Evolutionary conservation across 2,113 vertebrate genomes (phyloP).

Genomic region (Anhinga anhinga): DNA sequence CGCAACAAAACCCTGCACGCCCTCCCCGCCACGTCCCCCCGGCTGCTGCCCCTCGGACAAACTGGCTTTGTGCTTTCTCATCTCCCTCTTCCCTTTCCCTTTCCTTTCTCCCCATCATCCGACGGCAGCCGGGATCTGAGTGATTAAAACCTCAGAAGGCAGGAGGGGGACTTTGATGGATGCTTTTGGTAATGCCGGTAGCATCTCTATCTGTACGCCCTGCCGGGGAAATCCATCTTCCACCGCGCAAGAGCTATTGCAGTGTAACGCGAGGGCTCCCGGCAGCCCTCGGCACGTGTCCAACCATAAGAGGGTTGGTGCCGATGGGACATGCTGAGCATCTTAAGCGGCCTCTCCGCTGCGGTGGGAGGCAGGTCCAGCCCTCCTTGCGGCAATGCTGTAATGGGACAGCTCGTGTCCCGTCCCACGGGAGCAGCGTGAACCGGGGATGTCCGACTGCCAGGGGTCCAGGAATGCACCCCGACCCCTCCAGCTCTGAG

Average conservation of each 20-base stretch:
- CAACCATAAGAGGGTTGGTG: not conserved
- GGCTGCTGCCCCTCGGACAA: not conserved
- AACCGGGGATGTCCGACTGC: not conserved
- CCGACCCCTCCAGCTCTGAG: not conserved
- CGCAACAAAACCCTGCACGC: not conserved
- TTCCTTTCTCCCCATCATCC: not conserved
- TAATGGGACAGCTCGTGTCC: not conserved
- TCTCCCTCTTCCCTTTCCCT: not conserved
- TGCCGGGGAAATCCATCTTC: not conserved
- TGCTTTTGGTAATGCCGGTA: not conserved
- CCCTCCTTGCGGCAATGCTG: fast-evolving
- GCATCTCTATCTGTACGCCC: not conserved
- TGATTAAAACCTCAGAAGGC: not conserved
- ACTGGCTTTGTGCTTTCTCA: not conserved
- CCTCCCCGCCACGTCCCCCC: fast-evolving
- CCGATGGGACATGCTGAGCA: not conserved
- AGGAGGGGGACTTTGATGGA: not conserved
- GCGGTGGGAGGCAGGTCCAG: not conserved
- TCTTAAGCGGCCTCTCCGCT: not conserved
- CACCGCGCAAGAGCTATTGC: not conserved
- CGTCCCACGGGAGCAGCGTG: not conserved
- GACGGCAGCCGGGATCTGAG: not conserved
- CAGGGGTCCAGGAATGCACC: not conserved
- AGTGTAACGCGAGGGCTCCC: not conserved
- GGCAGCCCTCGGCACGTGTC: not conserved